Conservation (phyloP, 1,140 invertebrate genomes). For the Oscheius sp. region DNA sequence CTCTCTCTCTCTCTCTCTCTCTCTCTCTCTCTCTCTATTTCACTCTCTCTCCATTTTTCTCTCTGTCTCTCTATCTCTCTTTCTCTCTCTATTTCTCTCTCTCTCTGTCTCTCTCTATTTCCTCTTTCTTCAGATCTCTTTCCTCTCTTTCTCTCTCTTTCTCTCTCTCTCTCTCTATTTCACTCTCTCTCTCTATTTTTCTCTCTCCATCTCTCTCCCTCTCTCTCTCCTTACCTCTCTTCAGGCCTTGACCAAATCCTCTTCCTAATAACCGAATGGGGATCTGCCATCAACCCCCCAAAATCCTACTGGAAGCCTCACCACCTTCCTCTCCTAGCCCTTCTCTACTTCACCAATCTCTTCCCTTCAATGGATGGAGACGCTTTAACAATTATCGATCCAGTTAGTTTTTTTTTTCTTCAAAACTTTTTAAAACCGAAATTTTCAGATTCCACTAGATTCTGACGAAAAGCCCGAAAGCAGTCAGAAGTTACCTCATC, state of each 20-base stretch:
- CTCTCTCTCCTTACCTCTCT: neutral
- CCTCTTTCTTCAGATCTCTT: no score
- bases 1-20: neutral
- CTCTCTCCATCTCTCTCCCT: neutral
- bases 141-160: no score
- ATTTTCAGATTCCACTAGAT: neutral
- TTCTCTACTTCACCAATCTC: constrained; percentile 6
- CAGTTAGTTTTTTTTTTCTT: neutral
- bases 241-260: constrained; percentile 5
- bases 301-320: neutral
- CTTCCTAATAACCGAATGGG: neutral
- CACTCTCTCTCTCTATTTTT: neutral
- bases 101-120: no score
- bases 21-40: no score
- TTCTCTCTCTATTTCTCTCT: neutral
- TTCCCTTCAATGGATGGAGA: neutral
- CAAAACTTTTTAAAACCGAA: neutral
- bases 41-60: no score
- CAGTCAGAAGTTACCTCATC: neutral
- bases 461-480: neutral
- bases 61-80: no score
- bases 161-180: no score
- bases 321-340: neutral
- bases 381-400: neutral
- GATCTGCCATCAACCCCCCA: neutral